Evolutionary conservation across 2,888 invertebrate genomes (phyloP).

Genomic region (Xestobium rufovillosum): DNA sequence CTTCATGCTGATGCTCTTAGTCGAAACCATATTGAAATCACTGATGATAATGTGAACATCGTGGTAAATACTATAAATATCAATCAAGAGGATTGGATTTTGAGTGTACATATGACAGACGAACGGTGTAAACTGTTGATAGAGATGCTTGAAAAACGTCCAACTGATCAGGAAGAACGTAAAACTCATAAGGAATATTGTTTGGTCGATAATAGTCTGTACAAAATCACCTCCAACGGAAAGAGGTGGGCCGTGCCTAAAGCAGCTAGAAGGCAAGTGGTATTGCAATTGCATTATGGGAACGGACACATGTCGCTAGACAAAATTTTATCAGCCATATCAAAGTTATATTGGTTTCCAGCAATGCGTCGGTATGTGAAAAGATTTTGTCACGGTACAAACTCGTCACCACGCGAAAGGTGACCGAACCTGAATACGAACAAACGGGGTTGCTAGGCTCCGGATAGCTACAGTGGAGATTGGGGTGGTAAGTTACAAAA

Average conservation of each 20-base stretch:
- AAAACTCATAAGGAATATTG: conserved; percentile 10
- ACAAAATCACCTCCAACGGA: conserved; percentile 1
- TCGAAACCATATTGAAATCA: too few species aligned
- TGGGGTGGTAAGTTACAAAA: too few species aligned
- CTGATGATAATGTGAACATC: too few species aligned
- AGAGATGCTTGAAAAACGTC: conserved; percentile 13
- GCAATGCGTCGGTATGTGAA: background rate
- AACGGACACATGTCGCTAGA: background rate
- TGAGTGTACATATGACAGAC: too few species aligned
- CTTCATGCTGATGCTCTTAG: conserved; percentile 25
- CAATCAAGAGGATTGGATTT: conserved; percentile 16
- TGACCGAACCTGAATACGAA: too few species aligned
- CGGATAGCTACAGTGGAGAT: too few species aligned
- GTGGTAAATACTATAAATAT: conserved; percentile 15
- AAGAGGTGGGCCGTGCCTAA: conserved; percentile 9
- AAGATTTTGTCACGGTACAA: too few species aligned
- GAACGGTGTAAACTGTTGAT: too few species aligned
- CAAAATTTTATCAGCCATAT: conserved; percentile 1
- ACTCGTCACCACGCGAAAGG: too few species aligned
- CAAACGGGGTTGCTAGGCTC: too few species aligned
- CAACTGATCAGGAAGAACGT: conserved; percentile 11
- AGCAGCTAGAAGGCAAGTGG: conserved; percentile 8
- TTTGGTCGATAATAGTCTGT: conserved; percentile 8
- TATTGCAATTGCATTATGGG: background rate
- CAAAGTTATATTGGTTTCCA: conserved; percentile 3